Percentiles rank a stretch among this genome's conserved stretches.
These are phyloP conservation scores for Staurois parvus DNA, from an alignment of 2,797 vertebrate species.

Conservation along the genomic window DNA sequence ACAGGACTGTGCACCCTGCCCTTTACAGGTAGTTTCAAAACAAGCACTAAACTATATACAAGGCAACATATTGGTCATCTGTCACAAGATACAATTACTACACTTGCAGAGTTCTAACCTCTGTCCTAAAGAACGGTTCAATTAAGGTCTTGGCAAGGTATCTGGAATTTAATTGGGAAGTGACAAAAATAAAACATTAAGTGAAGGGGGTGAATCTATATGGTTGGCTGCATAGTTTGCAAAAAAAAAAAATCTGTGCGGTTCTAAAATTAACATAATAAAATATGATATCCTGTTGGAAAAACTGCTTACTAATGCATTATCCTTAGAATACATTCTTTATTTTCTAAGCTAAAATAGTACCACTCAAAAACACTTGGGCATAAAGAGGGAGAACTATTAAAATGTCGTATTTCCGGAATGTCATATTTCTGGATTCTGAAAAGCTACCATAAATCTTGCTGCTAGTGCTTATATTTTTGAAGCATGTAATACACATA, in stretches of 20 bases:
- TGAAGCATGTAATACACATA: background rate
- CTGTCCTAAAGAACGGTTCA: slow-evolving; percentile 18
- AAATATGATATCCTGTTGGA: background rate
- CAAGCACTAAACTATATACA: background rate
- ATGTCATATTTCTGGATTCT: slow-evolving; percentile 11
- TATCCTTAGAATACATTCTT: background rate
- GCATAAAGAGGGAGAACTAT: slow-evolving; percentile 18
- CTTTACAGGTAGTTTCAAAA: no score
- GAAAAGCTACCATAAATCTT: slow-evolving; percentile 18
- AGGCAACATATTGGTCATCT: background rate
- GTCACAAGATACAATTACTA: background rate
- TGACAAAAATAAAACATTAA: slow-evolving; percentile 45
- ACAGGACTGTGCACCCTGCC: no score
- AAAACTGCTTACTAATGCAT: slow-evolving; percentile 22
- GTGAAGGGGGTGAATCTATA: background rate
- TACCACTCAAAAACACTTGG: slow-evolving; percentile 3
- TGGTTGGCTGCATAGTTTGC: slow-evolving; percentile 17
- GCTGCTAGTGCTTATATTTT: background rate
- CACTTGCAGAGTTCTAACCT: slow-evolving; percentile 15
- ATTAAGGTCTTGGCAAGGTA: slow-evolving; percentile 38
- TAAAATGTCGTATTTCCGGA: slow-evolving; percentile 4
- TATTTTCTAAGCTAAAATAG: slow-evolving; percentile 8
- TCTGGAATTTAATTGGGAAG: slow-evolving; percentile 24
- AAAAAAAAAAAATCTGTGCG: background rate
- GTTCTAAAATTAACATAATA: slow-evolving; percentile 25